Evolutionary conservation across 2,113 vertebrate species (phyloP), one percentile per base, ranked within the genome.

Genomic region (Muntiacus reevesi): DNA sequence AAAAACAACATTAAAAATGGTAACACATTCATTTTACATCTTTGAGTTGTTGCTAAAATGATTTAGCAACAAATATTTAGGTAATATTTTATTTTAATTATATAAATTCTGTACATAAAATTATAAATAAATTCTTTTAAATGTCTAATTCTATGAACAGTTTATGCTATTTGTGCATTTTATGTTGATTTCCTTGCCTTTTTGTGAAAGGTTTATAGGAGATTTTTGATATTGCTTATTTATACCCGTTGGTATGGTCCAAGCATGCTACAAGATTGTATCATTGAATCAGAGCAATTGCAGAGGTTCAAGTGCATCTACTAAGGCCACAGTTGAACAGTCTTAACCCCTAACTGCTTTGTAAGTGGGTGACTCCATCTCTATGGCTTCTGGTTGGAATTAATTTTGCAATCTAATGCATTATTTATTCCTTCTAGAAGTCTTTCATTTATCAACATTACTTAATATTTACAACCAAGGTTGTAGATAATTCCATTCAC

Each of bases 381-480:
- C 45, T 59, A 17, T 16, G 9, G 19, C 43, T 84, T 89, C 74
- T 92, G 59, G 13, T 54, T 94, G 54, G 40, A 95, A 95, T 88
- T 94, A 94, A 82, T 92, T 97, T 92, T 64, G 2, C 30, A 50
- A 16, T 33, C 27, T 85, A 87, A 81, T 95, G 17, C 54, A 85
- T 87, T 71, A 71, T 86, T 45, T 89, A 87, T 87, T 64, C 36
- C 14, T 92, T 81, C 55, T 90, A 92, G 57, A 45, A 47, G 40
- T 84, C 84, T 98, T 97, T 90, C 45, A 87, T 90, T 98, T 95
- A 94, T 96, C 81, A 87, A 74, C 40, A 67, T 92, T 94, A 47
- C 88, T 90, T 92, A 96, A 82, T 90, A 92, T 97, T 96, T 95
- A 89, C 93, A 85, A 91, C 67, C 27, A 78, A 59, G 12, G 25